phyloP scores from a whole-genome alignment of 1,140 invertebrate species.

The Zaprionus africanus region DNA sequence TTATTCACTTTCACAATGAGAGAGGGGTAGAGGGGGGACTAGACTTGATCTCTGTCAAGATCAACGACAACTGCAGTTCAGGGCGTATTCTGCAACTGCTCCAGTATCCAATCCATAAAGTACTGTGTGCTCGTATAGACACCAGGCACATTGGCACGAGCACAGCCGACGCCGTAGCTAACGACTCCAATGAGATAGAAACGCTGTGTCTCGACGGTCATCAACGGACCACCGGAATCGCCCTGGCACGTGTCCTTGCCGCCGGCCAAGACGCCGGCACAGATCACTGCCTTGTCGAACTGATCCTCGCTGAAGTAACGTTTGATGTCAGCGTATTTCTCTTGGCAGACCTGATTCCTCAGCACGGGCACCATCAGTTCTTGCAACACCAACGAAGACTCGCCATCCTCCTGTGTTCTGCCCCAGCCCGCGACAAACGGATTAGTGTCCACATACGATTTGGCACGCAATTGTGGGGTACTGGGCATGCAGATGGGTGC shows the following conservation, averaged over 20 bases:
- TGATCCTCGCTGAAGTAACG: conserved; percentile 87
- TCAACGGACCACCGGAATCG: conserved; percentile 93
- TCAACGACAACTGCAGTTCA: conserved; percentile 16
- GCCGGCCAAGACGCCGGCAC: conserved; percentile 89
- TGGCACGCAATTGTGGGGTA: conserved; percentile 40
- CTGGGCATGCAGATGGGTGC: conserved; percentile 71
- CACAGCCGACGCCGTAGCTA: conserved; percentile 89
- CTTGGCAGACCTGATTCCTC: conserved; percentile 86
- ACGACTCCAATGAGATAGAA: conserved; percentile 89
- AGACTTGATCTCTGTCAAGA: not conserved
- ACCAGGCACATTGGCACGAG: conserved; percentile 88
- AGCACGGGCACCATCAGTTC: conserved; percentile 91
- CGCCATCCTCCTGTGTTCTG: conserved; percentile 85
- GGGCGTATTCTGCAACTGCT: conserved; percentile 60
- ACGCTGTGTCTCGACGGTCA: conserved; percentile 85
- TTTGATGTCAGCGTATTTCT: conserved; percentile 86
- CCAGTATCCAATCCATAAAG: conserved; percentile 85
- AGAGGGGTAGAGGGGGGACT: not conserved
- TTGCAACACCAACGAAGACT: conserved; percentile 87
- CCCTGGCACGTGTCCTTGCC: conserved; percentile 93
- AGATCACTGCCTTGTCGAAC: conserved; percentile 87
- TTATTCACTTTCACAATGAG: conserved; percentile 14
- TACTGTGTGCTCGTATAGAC: conserved; percentile 89
- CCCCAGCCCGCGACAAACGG: conserved; percentile 92
- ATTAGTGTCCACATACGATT: conserved; percentile 84